Evolutionary conservation across 2,797 vertebrate species (phyloP).

Genomic region (Phaenicophaeus curvirostris): DNA sequence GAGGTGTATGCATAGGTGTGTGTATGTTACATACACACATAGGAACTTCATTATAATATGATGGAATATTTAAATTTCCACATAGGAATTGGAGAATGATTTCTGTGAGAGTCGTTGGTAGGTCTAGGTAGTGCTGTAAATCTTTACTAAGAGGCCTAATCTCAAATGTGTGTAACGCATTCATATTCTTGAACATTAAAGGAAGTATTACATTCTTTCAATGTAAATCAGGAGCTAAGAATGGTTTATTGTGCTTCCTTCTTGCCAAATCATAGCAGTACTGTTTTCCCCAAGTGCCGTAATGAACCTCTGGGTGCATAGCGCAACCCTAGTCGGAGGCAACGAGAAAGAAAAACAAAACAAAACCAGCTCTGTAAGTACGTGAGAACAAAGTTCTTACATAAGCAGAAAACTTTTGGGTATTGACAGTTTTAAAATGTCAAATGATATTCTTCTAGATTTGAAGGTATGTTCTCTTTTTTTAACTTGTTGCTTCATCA

Average conservation of each 20-base stretch:
- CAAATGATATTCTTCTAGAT: background rate
- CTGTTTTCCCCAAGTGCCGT: constrained; percentile 51
- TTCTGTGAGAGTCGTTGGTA: constrained; percentile 59
- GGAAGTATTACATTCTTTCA: constrained; percentile 47
- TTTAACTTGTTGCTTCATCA: background rate
- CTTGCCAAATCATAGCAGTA: constrained; percentile 56
- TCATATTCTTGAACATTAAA: constrained; percentile 70
- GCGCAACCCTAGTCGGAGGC: background rate
- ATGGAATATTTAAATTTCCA: constrained; percentile 25
- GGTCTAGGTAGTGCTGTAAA: constrained; percentile 54
- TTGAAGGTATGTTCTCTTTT: background rate
- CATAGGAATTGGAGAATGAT: constrained; percentile 15
- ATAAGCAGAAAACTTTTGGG: background rate
- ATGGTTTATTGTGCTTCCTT: constrained; percentile 57
- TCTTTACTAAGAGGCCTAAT: constrained; percentile 24
- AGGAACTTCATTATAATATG: background rate
- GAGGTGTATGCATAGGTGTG: background rate
- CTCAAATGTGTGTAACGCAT: constrained; percentile 35
- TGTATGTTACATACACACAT: background rate
- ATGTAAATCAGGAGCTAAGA: constrained; percentile 44
- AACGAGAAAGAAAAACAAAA: background rate
- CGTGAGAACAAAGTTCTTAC: background rate
- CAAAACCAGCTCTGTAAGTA: background rate
- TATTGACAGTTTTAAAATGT: background rate
- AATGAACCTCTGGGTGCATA: constrained; percentile 53